Evolutionary conservation across 35 echinoderm and acorn worm species (phyloP), one percentile per base, ranked within the genome.

Genomic region (Holothuria glaberrima): DNA sequence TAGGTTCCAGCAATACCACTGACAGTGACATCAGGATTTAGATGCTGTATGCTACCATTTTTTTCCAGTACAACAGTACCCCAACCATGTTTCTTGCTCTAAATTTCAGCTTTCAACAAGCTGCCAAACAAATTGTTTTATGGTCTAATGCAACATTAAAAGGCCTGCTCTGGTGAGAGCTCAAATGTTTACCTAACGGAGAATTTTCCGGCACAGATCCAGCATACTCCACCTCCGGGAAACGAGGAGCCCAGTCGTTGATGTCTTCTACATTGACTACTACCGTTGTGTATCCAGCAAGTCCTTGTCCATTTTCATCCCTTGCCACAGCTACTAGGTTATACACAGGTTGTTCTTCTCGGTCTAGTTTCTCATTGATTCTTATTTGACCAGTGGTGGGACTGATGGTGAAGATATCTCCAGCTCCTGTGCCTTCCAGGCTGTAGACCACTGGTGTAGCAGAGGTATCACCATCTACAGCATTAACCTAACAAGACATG

Each of bases 221-320:
- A 20, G 73, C 68, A 25, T 94, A 98, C 48, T 89, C 90, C 22
- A 76, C 90, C 28, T 87, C 75, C 4, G 86, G 89, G 80, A 98
- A 94, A 2, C 57, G 34, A 5, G 95, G 95, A 5, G 2, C 52
- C 62, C 92, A 92, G 56, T 98, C 95, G 30, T 98, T 98, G 19
- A 92, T 83, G 86, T 98, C 90, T 10, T 28, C 57, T 16, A 84
- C 59, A 61, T 16, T 61, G n/a, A 84, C 57, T 46, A 16, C 1
- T 31, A 84, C 80, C 4, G 80, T 84, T 36, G 59, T 0, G 31
- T 84, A 84, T 30, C 52, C 52, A 58, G 25, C 9, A 6, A 78
- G 74, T 27, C 74, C 74, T 1, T 78, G 2, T 78, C 74, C 74
- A 78, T 78, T 48, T 48, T 56, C 74, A 86, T 99, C 93, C 7